These are phyloP conservation scores for Dolichoris vasculosae DNA, from an alignment of 1,140 invertebrate genomes.

Conservation along the genomic window DNA sequence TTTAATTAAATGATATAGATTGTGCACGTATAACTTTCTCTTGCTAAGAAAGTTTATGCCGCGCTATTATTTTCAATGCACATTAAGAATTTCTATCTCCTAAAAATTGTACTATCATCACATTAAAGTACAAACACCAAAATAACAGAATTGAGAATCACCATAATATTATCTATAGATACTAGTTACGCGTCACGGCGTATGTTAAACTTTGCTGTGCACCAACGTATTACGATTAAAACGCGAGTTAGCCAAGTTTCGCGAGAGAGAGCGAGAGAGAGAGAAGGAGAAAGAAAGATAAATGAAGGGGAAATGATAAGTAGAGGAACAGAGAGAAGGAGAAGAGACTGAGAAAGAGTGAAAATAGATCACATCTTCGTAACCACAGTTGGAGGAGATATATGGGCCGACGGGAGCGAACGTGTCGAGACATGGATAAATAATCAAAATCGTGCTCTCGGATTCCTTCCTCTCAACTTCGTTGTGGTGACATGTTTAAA, in stretches of 20 bases:
- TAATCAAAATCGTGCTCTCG: slow-evolving; percentile 41
- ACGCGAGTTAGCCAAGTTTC: neutral
- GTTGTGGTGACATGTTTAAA: slow-evolving; percentile 1
- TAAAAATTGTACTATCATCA: neutral
- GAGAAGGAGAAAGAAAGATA: neutral
- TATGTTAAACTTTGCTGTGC: neutral
- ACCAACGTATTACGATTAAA: neutral
- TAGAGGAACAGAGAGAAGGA: neutral
- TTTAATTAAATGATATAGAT: slow-evolving; percentile 3
- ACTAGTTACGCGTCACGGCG: neutral
- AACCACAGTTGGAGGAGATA: neutral
- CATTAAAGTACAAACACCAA: neutral
- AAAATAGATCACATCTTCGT: neutral
- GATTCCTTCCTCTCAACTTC: no score
- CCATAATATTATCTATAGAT: slow-evolving; percentile 4
- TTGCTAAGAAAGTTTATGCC: neutral
- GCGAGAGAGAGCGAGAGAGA: neutral
- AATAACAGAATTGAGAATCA: neutral
- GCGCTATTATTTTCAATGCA: neutral
- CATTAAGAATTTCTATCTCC: neutral
- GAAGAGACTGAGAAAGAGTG: neutral
- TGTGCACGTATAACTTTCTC: neutral
- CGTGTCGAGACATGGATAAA: slow-evolving; percentile 28
- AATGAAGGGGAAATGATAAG: neutral
- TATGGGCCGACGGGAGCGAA: slow-evolving; percentile 7